Evolutionary conservation across 1,140 invertebrate genomes (phyloP).

Genomic region (Teleopsis dalmanni): DNA sequence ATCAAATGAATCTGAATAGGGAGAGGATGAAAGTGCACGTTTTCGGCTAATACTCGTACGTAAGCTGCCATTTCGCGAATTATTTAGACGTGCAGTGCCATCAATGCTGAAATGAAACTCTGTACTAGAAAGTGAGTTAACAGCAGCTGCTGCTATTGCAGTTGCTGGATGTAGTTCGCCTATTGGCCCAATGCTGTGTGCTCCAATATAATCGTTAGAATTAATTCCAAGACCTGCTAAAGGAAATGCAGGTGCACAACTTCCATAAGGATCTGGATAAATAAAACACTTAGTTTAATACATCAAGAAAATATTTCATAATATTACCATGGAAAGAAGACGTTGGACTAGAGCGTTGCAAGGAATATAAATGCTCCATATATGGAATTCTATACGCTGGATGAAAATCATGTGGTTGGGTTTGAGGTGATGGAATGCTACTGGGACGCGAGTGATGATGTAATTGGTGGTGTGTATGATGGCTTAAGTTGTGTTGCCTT

Average conservation of each 20-base stretch:
- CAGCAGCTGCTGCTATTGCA: conserved; percentile 29
- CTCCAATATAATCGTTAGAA: conserved; percentile 30
- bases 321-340: conserved; percentile 51
- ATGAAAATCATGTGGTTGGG: conserved; percentile 47
- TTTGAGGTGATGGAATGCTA: conserved; percentile 1
- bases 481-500: background rate
- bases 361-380: conserved; percentile 61
- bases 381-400: conserved; percentile 59
- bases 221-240: conserved; percentile 32
- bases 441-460: conserved; percentile 21
- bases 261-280: conserved; percentile 30
- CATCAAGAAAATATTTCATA: too few relatives aligned
- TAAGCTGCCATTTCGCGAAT: conserved; percentile 50
- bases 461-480: conserved; percentile 11
- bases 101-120: conserved; percentile 69
- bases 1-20: conserved; percentile 89
- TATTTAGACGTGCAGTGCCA: conserved; percentile 47
- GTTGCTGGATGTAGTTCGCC: conserved; percentile 34
- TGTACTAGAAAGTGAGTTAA: conserved; percentile 58
- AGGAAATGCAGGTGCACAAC: conserved; percentile 32
- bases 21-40: conserved; percentile 85
- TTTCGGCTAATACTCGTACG: conserved; percentile 71
- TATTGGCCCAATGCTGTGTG: conserved; percentile 25
- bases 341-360: conserved; percentile 50
- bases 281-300: conserved; percentile 3